Evolutionary conservation across 1,140 invertebrate genomes (phyloP), one percentile per base, ranked within the genome.

Genomic region (Berghia stephanieae): DNA sequence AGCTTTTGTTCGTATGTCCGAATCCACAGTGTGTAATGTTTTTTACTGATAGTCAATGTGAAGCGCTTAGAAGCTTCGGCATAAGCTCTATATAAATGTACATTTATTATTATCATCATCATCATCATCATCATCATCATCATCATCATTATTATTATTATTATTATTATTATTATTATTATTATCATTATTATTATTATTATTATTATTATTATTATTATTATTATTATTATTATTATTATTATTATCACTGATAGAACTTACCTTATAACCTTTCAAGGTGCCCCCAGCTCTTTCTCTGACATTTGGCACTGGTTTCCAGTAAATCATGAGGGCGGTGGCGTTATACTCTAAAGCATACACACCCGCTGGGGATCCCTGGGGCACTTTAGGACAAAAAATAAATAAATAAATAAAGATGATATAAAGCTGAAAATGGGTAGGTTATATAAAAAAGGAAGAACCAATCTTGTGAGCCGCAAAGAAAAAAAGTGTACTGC

Each of bases 271-370:
- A 0, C 97, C 97, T 79, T 96, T 95, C 1, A 99, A 91, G 89
- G 95, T 95, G 72, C 97, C 97, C 73, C 95, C 92, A 42, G 98
- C 92, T 81, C 92, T 93, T 78, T 96, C 95, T 27, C 96, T 91
- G 1, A 92, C 94, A 84, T 96, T 92, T 49, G 95, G 93, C 52
- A 99, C 94, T 1, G 96, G 94, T 18, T 90, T 88, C 97, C 97
- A 99, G 21, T 93, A 94, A 0, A 98, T 95, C 86, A 96, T 96
- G 43, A 99, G 91, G 40, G 96, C 93, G 0, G 97, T 98, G 0
- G 96, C 96, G 88, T 99, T 99, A 86, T 92, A 96, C 0, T 94
- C 92, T 18, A 91, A 80, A 0, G 95, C 94, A 31, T 91, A 90
- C 0, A 97, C 94, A 83, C 93, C 91, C 80, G 95, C 94, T 10